A percentile compares a stretch with the other conserved stretches of the same genome.
Conservation (phyloP, 2,888 invertebrate genomes). For the Dicranocentrus wangi region DNA sequence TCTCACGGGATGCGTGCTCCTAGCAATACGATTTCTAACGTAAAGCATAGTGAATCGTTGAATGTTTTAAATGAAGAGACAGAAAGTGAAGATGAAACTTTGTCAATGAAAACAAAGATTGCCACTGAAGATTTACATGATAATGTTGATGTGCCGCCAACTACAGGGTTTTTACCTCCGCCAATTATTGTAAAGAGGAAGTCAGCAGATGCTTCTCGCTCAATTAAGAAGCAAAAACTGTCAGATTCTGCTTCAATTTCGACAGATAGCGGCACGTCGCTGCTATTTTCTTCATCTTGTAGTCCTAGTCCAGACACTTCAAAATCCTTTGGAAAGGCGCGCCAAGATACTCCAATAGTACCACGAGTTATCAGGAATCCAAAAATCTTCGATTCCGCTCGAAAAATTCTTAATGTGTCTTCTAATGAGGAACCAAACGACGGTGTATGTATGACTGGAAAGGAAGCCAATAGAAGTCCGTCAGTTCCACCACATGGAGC, state of each 20-base stretch:
- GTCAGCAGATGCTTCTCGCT: background rate
- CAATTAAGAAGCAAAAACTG: constrained; percentile 20
- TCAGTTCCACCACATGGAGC: too few species aligned
- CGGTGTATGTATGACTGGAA: background rate
- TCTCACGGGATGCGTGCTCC: too few species aligned
- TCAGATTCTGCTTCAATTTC: constrained; percentile 34
- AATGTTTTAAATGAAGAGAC: constrained; percentile 38
- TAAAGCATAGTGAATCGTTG: background rate
- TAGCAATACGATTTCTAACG: background rate
- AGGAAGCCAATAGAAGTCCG: too few species aligned
- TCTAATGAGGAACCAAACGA: background rate
- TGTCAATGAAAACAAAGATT: background rate
- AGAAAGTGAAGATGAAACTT: constrained; percentile 47
- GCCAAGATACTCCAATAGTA: constrained; percentile 61
- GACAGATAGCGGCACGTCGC: constrained; percentile 25
- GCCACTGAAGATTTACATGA: background rate
- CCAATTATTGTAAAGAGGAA: background rate
- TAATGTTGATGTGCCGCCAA: background rate
- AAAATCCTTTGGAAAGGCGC: constrained; percentile 12
- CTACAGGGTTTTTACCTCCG: constrained; percentile 5
- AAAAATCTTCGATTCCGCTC: constrained; percentile 25
- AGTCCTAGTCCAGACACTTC: background rate
- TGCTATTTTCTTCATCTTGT: background rate
- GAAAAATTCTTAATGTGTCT: constrained; percentile 28
- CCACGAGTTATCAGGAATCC: constrained; percentile 61